Evolutionary conservation across 2,888 invertebrate species (phyloP).

Genomic region (Aporophyla lueneburgensis): DNA sequence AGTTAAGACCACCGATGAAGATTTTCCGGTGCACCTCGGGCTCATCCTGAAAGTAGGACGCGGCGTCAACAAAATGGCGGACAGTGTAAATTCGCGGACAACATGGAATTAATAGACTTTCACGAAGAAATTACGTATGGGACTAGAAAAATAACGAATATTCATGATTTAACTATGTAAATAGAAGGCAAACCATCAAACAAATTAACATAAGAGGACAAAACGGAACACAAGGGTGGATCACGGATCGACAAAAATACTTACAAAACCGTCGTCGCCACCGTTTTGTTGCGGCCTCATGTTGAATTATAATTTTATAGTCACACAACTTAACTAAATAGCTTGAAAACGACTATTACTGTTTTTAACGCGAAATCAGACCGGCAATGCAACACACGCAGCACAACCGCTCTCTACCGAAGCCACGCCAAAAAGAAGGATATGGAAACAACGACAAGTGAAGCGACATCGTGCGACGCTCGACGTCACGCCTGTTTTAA

Average conservation of each 20-base stretch:
- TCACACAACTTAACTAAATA: conserved; percentile 3
- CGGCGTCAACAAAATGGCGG: conserved; percentile 88
- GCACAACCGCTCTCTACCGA: conserved; percentile 73
- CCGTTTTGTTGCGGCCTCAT: conserved; percentile 89
- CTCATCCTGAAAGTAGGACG: conserved; percentile 91
- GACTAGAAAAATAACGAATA: background rate
- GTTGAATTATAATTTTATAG: conserved; percentile 49
- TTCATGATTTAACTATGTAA: background rate
- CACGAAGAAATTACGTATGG: background rate
- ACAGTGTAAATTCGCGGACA: conserved; percentile 54
- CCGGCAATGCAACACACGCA: conserved; percentile 23
- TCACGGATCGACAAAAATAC: conserved; percentile 65
- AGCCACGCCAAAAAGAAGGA: conserved; percentile 87
- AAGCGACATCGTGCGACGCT: background rate
- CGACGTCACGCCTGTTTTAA: conserved; percentile 8
- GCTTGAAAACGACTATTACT: background rate
- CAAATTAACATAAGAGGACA: background rate
- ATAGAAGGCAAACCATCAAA: background rate
- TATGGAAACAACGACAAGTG: conserved; percentile 44
- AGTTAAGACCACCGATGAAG: conserved; percentile 98
- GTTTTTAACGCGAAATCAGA: conserved; percentile 63
- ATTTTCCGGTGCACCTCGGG: conserved; percentile 97
- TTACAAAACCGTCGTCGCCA: conserved; percentile 88
- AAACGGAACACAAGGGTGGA: background rate
- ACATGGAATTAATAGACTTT: conserved; percentile 6